Conservation (phyloP, 1,140 invertebrate species). For the Plutomurus gul region DNA sequence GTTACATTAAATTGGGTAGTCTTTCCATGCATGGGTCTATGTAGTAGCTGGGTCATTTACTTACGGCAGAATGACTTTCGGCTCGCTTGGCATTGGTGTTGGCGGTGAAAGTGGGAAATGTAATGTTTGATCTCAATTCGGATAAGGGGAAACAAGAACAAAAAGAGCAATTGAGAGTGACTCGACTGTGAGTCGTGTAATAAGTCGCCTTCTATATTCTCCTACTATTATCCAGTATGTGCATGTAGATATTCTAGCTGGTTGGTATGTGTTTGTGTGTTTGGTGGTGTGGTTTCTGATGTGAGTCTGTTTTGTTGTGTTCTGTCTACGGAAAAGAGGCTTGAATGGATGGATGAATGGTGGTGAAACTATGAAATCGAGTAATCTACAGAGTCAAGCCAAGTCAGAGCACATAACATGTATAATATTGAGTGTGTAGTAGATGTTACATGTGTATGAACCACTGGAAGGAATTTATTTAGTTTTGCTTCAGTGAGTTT, state of each 20-base stretch:
- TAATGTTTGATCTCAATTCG: neutral
- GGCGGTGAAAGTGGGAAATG: slow-evolving; percentile 32
- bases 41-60: slow-evolving; percentile 25
- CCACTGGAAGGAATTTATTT: neutral
- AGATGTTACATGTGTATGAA: neutral
- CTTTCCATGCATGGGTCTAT: no score
- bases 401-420: neutral
- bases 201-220: neutral
- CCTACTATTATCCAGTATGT: no score
- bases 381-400: neutral
- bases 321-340: neutral
- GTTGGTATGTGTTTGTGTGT: no score
- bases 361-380: slow-evolving; percentile 4
- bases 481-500: neutral
- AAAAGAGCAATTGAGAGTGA: slow-evolving; percentile 4
- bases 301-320: no score
- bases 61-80: neutral
- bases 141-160: slow-evolving; percentile 12
- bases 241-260: no score
- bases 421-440: no score
- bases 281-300: neutral
- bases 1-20: no score
- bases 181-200: no score
- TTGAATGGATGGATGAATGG: neutral
- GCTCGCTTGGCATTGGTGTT: neutral